Conservation (phyloP, 2,797 vertebrate genomes). For the Parauchenoglanis punctatus region DNA sequence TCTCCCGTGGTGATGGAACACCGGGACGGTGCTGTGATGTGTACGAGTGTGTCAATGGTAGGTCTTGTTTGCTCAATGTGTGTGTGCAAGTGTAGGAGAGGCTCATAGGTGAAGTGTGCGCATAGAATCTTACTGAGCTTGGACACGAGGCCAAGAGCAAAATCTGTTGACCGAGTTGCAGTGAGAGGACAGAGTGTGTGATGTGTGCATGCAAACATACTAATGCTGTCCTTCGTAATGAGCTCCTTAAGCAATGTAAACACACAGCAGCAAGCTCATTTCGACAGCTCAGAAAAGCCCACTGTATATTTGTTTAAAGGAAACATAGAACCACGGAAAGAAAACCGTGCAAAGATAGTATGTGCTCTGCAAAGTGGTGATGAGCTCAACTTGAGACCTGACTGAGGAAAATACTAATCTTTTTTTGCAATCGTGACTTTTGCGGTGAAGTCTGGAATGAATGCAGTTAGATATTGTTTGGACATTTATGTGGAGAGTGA, state of each 20-base stretch:
- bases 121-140: conserved; percentile 16
- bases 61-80: conserved; percentile 59
- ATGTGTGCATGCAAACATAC: conserved; percentile 4
- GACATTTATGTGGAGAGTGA: neutral
- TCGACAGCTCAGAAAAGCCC: neutral
- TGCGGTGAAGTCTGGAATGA: neutral
- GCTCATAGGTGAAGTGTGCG: conserved; percentile 32
- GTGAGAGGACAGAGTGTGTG: neutral
- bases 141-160: neutral
- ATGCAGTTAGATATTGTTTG: conserved; percentile 10
- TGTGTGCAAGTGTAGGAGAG: conserved; percentile 12
- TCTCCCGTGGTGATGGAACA: conserved; percentile 83
- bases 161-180: conserved; percentile 22
- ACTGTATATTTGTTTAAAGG: conserved; percentile 12
- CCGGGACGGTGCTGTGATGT: conserved; percentile 90
- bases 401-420: neutral
- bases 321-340: conserved; percentile 4
- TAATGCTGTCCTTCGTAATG: neutral
- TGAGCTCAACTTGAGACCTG: neutral
- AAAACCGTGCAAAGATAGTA: neutral
- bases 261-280: conserved; percentile 21
- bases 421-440: neutral
- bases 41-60: conserved; percentile 89
- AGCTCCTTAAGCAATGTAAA: conserved; percentile 1
- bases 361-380: neutral